Evolutionary conservation across 2,888 invertebrate species (phyloP), one percentile per base, ranked within the genome.

Genomic region (Cantharis lateralis): DNA sequence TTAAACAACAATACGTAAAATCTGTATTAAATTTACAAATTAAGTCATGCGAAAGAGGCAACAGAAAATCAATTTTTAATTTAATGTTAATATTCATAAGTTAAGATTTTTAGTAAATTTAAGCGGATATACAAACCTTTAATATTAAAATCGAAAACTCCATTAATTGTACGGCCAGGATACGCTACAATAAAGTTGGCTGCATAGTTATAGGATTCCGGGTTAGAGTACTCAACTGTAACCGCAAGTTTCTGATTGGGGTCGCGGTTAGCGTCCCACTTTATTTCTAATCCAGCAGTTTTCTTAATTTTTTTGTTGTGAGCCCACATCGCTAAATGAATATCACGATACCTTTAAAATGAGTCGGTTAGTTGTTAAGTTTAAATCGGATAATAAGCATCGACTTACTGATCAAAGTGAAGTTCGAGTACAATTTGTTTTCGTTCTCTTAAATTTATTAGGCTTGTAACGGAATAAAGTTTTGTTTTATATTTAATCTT

Each of bases 251-350:
- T 93, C 85, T 95, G 92, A 68, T 93, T 91, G 0, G 95, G 95
- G 88, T 96, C 95, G 9, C 96, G 90, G 87, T 95, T 96, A 0
- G 95, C 95, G 84, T 96, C 95, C 96, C 96, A 96, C 86, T 95
- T 95, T 15, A 96, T 86, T 74, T 95, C 93, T 1, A 94, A 88
- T 4, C 93, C 93, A 0, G 93, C 88, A 24, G 93, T 92, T 84
- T 94, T 94, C 71, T 91, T 91, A 11, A 88, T 87, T 0, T 90
- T 88, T 9, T 91, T 90, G 62, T 92, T 90, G 79, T 92, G 90
- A 2, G 92, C 91, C 78, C 92, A 92, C 78, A 93, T 89, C 0
- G 91, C 91, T 3, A 96, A 86, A 84, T 94, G 93, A 32, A 96
- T 90, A 86, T 96, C 95, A 32, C 95, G 91, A 79, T 93, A 88